These are phyloP conservation scores for Diaphora mendica DNA, from an alignment of 2,888 invertebrate genomes.

Conservation along the genomic window DNA sequence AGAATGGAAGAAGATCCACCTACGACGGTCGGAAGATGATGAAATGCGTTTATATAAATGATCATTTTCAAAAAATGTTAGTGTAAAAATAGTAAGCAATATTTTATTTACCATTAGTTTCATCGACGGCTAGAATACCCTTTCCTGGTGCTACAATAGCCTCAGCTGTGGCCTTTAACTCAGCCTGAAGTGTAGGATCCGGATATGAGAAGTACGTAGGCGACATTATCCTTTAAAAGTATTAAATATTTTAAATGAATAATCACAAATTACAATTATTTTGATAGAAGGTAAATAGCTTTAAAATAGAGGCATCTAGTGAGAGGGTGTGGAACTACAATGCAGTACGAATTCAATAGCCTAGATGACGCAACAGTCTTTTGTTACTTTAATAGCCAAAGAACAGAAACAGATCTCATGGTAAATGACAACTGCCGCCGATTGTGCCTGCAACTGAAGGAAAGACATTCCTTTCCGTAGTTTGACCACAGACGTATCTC, in stretches of 20 bases:
- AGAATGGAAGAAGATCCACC: no score
- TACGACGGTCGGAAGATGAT: no score
- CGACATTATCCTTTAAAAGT: constrained; percentile 75
- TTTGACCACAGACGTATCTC: no score
- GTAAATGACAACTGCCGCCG: not conserved
- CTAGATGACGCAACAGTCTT: not conserved
- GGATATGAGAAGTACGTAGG: constrained; percentile 91
- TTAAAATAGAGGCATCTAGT: not conserved
- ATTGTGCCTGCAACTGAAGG: not conserved
- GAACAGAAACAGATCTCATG: not conserved
- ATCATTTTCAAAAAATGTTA: no score
- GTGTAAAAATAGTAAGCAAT: not conserved
- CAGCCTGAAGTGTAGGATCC: constrained; percentile 91
- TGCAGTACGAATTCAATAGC: not conserved
- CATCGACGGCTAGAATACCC: constrained; percentile 98
- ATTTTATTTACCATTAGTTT: constrained; percentile 89
- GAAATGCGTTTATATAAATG: no score
- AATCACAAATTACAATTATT: not conserved
- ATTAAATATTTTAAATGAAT: not conserved
- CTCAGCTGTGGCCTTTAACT: constrained; percentile 93
- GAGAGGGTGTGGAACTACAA: not conserved
- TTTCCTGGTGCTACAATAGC: constrained; percentile 95
- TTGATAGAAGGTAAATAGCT: not conserved
- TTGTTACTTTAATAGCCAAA: not conserved
- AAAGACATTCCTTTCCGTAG: no score